A percentile compares a stretch with the other conserved stretches of the same genome.
Evolutionary conservation across 2,113 vertebrate species (phyloP).

Genomic region (Carassius auratus): DNA sequence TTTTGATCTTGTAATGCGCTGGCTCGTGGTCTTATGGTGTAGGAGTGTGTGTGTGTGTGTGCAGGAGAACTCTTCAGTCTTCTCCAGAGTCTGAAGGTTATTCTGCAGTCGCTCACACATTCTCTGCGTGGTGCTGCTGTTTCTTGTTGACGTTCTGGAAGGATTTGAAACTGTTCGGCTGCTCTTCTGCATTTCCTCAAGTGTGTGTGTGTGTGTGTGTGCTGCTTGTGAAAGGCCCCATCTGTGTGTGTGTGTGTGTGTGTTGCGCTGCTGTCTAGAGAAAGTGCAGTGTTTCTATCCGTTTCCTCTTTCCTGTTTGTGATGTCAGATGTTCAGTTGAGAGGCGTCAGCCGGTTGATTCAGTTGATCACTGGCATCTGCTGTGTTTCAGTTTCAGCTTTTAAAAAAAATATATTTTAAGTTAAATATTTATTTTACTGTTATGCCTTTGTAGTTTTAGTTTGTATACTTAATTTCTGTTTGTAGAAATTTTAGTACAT

Average conservation of each 20-base stretch:
- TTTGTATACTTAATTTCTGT: no score
- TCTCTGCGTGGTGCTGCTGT: constrained; percentile 43
- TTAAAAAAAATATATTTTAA: no score
- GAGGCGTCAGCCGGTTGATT: not conserved
- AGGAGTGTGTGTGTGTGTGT: not conserved
- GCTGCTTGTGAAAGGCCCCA: not conserved
- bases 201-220: not conserved
- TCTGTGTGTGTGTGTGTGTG: not conserved
- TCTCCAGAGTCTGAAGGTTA: not conserved
- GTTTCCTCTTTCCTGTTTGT: constrained; percentile 67
- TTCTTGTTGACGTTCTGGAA: constrained; percentile 62
- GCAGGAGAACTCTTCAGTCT: not conserved
- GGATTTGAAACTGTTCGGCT: constrained; percentile 56
- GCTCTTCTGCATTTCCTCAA: constrained; percentile 68
- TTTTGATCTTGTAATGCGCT: not conserved
- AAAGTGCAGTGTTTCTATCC: constrained; percentile 37
- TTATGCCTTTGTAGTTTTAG: no score
- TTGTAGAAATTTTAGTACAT: no score
- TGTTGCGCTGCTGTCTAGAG: not conserved
- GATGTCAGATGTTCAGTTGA: not conserved
- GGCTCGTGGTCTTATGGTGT: not conserved
- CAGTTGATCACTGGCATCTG: not conserved
- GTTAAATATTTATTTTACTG: no score
- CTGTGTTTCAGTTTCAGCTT: no score
- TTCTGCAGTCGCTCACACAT: constrained; percentile 13